Percentiles rank a stretch among this genome's conserved stretches.
These are phyloP conservation scores for Ariolimax columbianus DNA, from an alignment of 2,888 invertebrate species.

Conservation along the genomic window DNA sequence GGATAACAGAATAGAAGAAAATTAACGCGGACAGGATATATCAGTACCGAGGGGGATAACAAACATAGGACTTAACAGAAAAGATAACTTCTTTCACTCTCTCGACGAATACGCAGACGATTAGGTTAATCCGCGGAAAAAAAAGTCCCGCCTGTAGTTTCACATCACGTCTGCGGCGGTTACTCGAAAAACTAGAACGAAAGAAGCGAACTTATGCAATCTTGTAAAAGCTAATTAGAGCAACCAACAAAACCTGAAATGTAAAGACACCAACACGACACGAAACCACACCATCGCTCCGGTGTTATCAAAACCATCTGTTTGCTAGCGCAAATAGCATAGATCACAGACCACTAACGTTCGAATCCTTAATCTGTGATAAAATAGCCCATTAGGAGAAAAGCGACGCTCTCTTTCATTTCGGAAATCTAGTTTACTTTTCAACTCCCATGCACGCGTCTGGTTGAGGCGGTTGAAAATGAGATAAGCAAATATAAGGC, in stretches of 20 bases:
- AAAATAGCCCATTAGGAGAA: constrained; percentile 47
- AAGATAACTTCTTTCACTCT: too few species aligned
- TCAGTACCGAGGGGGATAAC: too few species aligned
- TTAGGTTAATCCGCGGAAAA: too few species aligned
- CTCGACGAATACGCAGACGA: too few species aligned
- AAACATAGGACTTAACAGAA: too few species aligned
- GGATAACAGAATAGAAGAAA: too few species aligned
- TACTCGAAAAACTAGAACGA: neutral
- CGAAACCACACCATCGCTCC: constrained; percentile 6
- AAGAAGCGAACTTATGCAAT: neutral
- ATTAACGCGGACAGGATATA: too few species aligned
- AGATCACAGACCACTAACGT: constrained; percentile 41
- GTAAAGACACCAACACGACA: neutral
- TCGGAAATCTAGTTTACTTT: constrained; percentile 9
- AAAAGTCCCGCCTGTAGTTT: neutral
- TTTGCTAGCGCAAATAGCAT: constrained; percentile 34
- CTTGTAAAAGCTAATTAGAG: neutral
- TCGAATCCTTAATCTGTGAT: constrained; percentile 50
- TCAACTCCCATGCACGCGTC: constrained; percentile 17
- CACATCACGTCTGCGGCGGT: neutral
- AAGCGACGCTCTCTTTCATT: constrained; percentile 34
- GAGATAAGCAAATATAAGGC: constrained; percentile 13
- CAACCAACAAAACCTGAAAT: neutral
- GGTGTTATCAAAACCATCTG: constrained; percentile 32
- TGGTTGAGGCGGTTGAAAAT: neutral